Conservation (phyloP, 2,888 invertebrate species). For the Hyposoter dolosus region DNA sequence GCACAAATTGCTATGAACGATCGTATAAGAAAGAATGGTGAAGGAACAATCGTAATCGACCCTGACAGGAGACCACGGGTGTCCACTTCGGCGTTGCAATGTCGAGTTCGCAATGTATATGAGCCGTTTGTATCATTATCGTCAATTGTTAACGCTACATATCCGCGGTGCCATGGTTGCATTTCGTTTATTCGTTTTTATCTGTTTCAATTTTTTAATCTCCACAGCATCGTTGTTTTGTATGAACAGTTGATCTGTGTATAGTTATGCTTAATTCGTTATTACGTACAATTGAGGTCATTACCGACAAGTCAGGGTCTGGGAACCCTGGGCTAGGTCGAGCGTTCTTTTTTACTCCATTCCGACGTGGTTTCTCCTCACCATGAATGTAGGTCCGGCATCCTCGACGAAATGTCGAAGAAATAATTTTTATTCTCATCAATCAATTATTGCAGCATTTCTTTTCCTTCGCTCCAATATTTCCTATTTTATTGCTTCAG, state of each 20-base stretch:
- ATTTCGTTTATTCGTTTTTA: conserved; percentile 59
- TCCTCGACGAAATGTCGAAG: background rate
- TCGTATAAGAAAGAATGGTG: conserved; percentile 1
- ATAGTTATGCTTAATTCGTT: conserved; percentile 46
- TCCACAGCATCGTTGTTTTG: background rate
- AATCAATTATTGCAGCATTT: background rate
- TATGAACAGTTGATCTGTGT: background rate
- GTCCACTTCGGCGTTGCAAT: conserved; percentile 57
- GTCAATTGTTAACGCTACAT: conserved; percentile 41
- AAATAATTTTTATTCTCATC: background rate
- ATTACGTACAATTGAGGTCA: conserved; percentile 73
- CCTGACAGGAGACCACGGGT: conserved; percentile 48
- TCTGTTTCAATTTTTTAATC: conserved; percentile 15
- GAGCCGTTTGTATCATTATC: conserved; percentile 24
- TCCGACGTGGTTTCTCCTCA: conserved; percentile 4
- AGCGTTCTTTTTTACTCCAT: conserved; percentile 27
- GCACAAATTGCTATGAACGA: conserved; percentile 67
- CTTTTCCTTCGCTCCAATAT: background rate
- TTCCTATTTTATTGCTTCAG: no score
- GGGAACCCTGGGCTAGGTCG: conserved; percentile 47
- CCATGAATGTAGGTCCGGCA: background rate
- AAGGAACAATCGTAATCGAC: conserved; percentile 33
- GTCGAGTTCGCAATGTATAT: conserved; percentile 37
- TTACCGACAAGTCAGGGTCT: conserved; percentile 78
- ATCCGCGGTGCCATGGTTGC: conserved; percentile 61